phyloP scores from a whole-genome alignment of 2,888 invertebrate species.

The Thecophora atra region DNA sequence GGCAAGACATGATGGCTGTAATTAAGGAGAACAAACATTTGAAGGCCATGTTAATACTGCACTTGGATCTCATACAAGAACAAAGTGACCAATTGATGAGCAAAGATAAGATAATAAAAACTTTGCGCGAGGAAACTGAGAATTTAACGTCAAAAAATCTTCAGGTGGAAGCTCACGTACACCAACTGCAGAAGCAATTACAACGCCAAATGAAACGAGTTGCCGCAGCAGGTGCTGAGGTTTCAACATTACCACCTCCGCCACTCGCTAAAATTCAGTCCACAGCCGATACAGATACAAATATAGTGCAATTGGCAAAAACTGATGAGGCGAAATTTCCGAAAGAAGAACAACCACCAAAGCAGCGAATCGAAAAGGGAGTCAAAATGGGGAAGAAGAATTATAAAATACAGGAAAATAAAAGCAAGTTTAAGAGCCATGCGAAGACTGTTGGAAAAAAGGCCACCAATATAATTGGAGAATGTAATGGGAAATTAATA shows the following conservation, averaged over 20 bases:
- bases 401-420: conserved; percentile 37
- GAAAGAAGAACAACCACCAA: background rate
- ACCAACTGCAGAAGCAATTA: conserved; percentile 51
- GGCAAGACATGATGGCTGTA: conserved; percentile 56
- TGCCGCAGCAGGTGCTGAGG: conserved; percentile 42
- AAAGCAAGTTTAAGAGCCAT: background rate
- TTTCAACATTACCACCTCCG: conserved; percentile 47
- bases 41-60: conserved; percentile 82
- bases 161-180: conserved; percentile 51
- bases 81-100: conserved; percentile 85
- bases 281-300: conserved; percentile 42
- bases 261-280: conserved; percentile 49
- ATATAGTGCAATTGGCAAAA: background rate
- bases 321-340: conserved; percentile 46
- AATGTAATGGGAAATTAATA: conserved; percentile 58
- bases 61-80: conserved; percentile 89
- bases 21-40: conserved; percentile 65
- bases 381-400: conserved; percentile 32
- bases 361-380: background rate
- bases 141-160: conserved; percentile 70
- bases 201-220: conserved; percentile 48
- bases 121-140: conserved; percentile 81
- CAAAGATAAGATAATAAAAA: conserved; percentile 80
- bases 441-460: conserved; percentile 48
- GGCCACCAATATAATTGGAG: conserved; percentile 53